A percentile compares a stretch with the other conserved stretches of the same genome.
These are phyloP conservation scores for Lithophane ornitopus DNA, from an alignment of 2,888 invertebrate species.

Conservation along the genomic window DNA sequence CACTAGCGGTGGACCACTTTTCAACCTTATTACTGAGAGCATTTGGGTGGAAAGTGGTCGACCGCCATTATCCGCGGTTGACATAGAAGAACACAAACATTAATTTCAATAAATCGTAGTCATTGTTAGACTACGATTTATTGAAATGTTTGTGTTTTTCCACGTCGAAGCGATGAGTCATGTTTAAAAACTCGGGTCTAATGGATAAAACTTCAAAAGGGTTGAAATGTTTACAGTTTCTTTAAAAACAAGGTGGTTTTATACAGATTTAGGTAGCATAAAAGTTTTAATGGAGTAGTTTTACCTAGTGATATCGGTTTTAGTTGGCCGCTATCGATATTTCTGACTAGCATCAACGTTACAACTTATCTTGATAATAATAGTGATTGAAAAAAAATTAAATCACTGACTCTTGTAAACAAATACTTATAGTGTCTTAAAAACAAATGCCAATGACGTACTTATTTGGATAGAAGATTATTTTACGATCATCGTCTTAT, in stretches of 20 bases:
- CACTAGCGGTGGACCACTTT: no score
- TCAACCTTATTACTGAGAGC: no score
- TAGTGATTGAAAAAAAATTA: background rate
- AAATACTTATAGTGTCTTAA: background rate
- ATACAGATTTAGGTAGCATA: background rate
- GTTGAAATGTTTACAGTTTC: background rate
- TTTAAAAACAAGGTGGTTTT: background rate
- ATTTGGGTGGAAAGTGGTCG: no score
- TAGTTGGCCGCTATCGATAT: background rate
- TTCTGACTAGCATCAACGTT: background rate
- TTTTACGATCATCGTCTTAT: background rate
- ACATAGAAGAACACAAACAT: no score
- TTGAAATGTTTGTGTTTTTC: conserved; percentile 38
- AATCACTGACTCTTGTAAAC: background rate
- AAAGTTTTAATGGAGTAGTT: background rate
- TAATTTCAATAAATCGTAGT: no score
- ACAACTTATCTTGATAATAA: background rate
- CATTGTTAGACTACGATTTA: no score
- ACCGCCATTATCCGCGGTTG: no score
- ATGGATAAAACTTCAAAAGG: conserved; percentile 2
- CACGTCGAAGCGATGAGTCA: conserved; percentile 15
- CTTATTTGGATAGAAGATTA: background rate
- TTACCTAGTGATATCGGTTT: background rate
- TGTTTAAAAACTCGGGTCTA: background rate
- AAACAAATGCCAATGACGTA: background rate